Evolutionary conservation across 2,797 vertebrate species (phyloP).

Genomic region (Tenualosa thibaudeaui): DNA sequence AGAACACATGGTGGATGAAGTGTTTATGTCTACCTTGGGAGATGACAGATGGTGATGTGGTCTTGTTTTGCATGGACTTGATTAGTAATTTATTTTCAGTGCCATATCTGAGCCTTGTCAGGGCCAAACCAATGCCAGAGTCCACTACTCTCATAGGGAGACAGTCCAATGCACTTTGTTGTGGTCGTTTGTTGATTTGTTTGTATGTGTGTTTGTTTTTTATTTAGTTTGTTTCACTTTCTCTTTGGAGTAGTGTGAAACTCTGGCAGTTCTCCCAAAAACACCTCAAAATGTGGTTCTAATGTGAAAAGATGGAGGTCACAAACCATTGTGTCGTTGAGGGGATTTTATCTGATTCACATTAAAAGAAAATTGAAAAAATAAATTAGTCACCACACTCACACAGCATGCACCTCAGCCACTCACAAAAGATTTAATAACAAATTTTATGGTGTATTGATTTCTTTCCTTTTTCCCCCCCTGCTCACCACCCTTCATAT

Average conservation of each 20-base stretch:
- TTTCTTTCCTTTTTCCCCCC: slow-evolving; percentile 56
- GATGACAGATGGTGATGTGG: background rate
- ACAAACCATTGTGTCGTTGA: slow-evolving; percentile 63
- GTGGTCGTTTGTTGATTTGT: too few relatives aligned
- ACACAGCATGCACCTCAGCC: slow-evolving; percentile 53
- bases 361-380: slow-evolving; percentile 70
- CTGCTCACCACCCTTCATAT: background rate
- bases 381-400: slow-evolving; percentile 62
- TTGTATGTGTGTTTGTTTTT: background rate
- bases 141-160: background rate
- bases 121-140: background rate
- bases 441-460: slow-evolving; percentile 71
- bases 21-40: slow-evolving; percentile 8
- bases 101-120: background rate
- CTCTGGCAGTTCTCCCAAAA: background rate
- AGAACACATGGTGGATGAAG: background rate
- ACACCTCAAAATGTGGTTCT: slow-evolving; percentile 45
- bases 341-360: slow-evolving; percentile 68
- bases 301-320: slow-evolving; percentile 56
- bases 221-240: background rate
- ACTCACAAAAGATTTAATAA: slow-evolving; percentile 68
- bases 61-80: background rate
- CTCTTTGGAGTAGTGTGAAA: background rate
- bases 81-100: background rate
- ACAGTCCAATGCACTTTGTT: background rate